Conservation (phyloP, 1,140 invertebrate species). For the Whitmania pigra region DNA sequence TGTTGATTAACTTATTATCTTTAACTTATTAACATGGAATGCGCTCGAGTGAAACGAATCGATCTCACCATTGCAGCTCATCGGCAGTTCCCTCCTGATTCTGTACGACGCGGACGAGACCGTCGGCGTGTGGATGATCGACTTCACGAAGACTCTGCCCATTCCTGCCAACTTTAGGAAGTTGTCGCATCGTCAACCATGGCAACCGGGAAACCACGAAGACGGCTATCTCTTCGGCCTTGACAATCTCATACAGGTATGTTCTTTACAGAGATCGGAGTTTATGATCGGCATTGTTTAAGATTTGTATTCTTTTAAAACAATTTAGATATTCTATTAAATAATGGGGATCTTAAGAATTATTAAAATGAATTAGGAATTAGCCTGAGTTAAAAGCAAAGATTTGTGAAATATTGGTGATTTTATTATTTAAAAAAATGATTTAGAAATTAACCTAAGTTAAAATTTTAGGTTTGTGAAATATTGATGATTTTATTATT, state of each 20-base stretch:
- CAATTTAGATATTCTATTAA: not conserved
- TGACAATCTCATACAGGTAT: constrained; percentile 66
- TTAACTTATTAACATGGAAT: not conserved
- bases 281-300: not conserved
- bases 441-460: not conserved
- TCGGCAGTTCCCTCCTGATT: constrained; percentile 85
- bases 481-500: no score
- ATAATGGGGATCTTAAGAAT: not conserved
- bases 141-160: constrained; percentile 87
- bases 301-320: not conserved
- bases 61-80: constrained; percentile 63
- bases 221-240: constrained; percentile 90
- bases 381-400: not conserved
- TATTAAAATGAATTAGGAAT: not conserved
- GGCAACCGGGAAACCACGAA: constrained; percentile 91
- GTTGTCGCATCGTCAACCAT: constrained; percentile 69
- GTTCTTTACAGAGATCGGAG: not conserved
- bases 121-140: constrained; percentile 84
- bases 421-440: no score
- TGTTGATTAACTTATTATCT: not conserved
- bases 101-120: constrained; percentile 62
- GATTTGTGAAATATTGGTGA: no score
- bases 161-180: constrained; percentile 38
- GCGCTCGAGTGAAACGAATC: constrained; percentile 26
- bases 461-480: not conserved